These are phyloP conservation scores for Elephas maximus DNA, from an alignment of 2,113 vertebrate genomes.

Conservation along the genomic window DNA sequence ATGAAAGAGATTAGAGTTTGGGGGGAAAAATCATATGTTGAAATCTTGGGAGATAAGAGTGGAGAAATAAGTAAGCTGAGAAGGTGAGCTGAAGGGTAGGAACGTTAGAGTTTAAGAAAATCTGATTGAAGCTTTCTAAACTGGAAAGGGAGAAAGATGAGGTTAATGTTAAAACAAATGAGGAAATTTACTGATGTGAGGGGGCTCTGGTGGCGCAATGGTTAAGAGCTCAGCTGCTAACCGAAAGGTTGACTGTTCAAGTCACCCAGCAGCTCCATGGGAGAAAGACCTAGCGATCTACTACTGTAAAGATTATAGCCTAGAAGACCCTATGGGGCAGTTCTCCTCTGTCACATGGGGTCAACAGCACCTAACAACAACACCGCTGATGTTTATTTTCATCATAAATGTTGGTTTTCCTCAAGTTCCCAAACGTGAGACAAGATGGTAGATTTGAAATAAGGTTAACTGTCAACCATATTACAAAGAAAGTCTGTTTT, in stretches of 20 bases:
- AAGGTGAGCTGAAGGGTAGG: background rate
- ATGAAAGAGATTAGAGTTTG: background rate
- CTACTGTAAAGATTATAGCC: too few species aligned
- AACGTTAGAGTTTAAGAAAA: slow-evolving; percentile 44
- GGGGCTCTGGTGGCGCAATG: background rate
- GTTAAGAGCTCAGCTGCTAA: background rate
- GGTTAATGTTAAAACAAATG: slow-evolving; percentile 44
- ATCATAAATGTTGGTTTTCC: slow-evolving; percentile 48
- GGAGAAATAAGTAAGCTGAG: slow-evolving; percentile 46
- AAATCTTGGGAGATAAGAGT: slow-evolving; percentile 44
- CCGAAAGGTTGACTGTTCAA: too few species aligned
- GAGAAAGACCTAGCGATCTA: too few species aligned
- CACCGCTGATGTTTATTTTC: background rate
- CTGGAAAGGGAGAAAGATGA: slow-evolving; percentile 29
- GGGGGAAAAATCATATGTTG: slow-evolving; percentile 29
- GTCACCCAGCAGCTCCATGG: too few species aligned
- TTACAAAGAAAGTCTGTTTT: slow-evolving; percentile 7
- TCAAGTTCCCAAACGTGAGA: slow-evolving; percentile 36
- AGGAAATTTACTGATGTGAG: slow-evolving; percentile 2
- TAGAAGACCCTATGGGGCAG: background rate
- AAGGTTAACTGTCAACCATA: background rate
- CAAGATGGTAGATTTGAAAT: slow-evolving; percentile 38
- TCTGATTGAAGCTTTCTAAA: slow-evolving; percentile 11
- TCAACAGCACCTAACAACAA: background rate
- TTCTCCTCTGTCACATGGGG: background rate